Conservation (phyloP, 2,113 vertebrate genomes). For the Seriola rivoliana region DNA sequence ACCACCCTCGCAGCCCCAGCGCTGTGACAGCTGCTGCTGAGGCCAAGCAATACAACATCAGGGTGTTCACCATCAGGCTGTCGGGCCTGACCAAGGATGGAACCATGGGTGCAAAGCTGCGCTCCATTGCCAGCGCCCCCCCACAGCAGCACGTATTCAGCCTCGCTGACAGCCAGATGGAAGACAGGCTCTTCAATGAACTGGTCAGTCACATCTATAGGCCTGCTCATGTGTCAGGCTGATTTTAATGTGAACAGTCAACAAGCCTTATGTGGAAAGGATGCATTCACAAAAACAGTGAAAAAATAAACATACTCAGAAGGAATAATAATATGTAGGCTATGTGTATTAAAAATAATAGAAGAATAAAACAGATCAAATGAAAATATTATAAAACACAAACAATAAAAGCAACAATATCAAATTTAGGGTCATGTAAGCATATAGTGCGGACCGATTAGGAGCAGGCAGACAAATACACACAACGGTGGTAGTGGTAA, state of each 20-base stretch:
- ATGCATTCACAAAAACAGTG: background rate
- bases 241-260: background rate
- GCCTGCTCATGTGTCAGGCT: background rate
- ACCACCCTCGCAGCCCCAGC: slow-evolving; percentile 90
- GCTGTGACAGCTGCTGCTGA: slow-evolving; percentile 80
- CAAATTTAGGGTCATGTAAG: no score
- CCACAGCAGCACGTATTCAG: slow-evolving; percentile 82
- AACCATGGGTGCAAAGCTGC: slow-evolving; percentile 80
- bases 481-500: no score
- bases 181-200: slow-evolving; percentile 78
- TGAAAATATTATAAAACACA: background rate
- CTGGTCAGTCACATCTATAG: slow-evolving; percentile 74
- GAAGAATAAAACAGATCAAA: no score
- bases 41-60: slow-evolving; percentile 87
- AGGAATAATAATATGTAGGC: no score
- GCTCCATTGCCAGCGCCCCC: slow-evolving; percentile 85
- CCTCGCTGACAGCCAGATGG: slow-evolving; percentile 85
- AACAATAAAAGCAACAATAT: no score
- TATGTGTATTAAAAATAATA: no score
- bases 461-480: no score
- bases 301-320: background rate
- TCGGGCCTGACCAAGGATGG: slow-evolving; percentile 66
- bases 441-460: no score
- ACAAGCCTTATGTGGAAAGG: background rate
- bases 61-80: slow-evolving; percentile 87